Conservation (phyloP, 2,113 vertebrate species). For the Polypterus senegalus region DNA sequence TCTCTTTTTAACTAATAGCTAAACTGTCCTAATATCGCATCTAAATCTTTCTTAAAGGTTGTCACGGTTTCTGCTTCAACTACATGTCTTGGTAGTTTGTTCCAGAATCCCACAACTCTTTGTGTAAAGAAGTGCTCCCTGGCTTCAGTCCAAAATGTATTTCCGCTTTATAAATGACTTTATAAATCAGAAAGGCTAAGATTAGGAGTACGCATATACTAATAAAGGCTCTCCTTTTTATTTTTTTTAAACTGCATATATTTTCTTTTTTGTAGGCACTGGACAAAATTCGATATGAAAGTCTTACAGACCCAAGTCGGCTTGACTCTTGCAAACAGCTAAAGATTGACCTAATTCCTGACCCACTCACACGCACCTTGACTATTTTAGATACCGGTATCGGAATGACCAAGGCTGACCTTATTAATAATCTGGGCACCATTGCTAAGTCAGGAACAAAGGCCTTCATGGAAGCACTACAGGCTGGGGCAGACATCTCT, state of each 20-base stretch:
- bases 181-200: too few relatives aligned
- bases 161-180: too few relatives aligned
- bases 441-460: constrained; percentile 67
- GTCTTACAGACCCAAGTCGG: constrained; percentile 56
- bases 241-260: background rate
- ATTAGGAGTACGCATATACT: too few relatives aligned
- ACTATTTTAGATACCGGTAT: constrained; percentile 57
- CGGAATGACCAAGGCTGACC: constrained; percentile 65
- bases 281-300: constrained; percentile 68
- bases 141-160: too few relatives aligned
- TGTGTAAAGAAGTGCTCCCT: too few relatives aligned
- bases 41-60: too few relatives aligned
- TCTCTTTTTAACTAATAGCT: too few relatives aligned
- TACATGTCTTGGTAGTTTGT: too few relatives aligned
- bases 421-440: constrained; percentile 63
- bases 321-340: constrained; percentile 58
- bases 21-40: too few relatives aligned
- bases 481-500: constrained; percentile 62
- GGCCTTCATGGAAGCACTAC: constrained; percentile 66
- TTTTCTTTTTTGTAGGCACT: constrained; percentile 34
- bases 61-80: too few relatives aligned
- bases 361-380: constrained; percentile 44
- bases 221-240: too few relatives aligned
- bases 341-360: constrained; percentile 59
- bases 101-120: too few relatives aligned